phyloP scores from a whole-genome alignment of 2,797 vertebrate species.

The Myotis vivesi region DNA sequence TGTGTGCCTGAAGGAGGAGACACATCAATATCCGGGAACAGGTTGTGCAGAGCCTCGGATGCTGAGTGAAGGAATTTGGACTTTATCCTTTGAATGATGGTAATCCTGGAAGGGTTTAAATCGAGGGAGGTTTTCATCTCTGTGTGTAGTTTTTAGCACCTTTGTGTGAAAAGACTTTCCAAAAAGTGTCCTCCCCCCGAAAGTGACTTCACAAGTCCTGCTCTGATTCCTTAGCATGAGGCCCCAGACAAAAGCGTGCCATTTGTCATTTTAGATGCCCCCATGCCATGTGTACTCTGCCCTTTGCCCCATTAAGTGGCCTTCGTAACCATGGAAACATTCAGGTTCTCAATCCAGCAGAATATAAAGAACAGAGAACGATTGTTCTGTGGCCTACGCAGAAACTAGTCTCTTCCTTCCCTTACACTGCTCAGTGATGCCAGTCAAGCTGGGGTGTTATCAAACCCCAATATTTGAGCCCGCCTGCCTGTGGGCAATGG shows the following conservation, averaged over 20 bases:
- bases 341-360: not conserved
- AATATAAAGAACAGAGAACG: not conserved
- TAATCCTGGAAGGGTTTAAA: not conserved
- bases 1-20: not conserved
- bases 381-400: not conserved
- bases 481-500: not conserved
- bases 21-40: not conserved
- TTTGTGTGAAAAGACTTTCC: not conserved
- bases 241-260: not conserved
- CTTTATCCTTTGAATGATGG: not conserved
- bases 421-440: not conserved
- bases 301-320: not conserved
- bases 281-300: not conserved
- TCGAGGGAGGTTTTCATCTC: not conserved
- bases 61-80: not conserved
- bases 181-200: not conserved
- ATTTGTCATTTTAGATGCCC: not conserved
- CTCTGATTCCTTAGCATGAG: not conserved
- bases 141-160: not conserved
- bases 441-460: not conserved
- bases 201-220: not conserved
- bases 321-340: constrained; percentile 47
- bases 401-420: not conserved
- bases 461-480: not conserved
- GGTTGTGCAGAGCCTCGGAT: not conserved